Evolutionary conservation across 2,888 invertebrate species (phyloP), one percentile per base, ranked within the genome.

Genomic region (Atethmia centrago): DNA sequence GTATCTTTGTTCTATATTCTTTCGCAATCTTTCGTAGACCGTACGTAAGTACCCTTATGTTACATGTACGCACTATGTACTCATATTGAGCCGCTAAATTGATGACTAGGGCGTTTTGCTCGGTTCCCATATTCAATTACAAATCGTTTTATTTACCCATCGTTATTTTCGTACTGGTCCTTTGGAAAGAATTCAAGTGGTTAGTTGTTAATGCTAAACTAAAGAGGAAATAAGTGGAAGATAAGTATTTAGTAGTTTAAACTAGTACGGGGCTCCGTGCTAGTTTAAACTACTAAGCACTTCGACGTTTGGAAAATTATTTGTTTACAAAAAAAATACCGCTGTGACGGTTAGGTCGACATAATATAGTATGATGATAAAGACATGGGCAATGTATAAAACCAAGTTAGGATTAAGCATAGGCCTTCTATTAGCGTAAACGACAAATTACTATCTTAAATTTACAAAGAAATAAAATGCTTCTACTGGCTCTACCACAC

Each of bases 1-100:
- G 65, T 67, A 67, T 76, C 66, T 67, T 63, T 62, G n/a, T 76
- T 71, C 68, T 69, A 79, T 80, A 79, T 69, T 80, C 68, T 66
- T 70, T 70, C 56, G 47, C 51, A 70, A 80, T 80, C 62, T 80
- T 79, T 71, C 45, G 21, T 61, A 51, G 53, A 51, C 21, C 19
- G 63, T 58, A 40, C 62, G 56, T 51, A 79, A 66, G 66, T 71
- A 76, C 53, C 47, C 75, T 75, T 80, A 66, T 58, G 42, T 66
- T 64, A 74, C 53, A 42, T 79, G 77, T 79, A 64, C 53, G 61
- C 55, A 72, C 64, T 79, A 61, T 64, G 45, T 77, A 55, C 49
- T 49, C 45, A 59, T 74, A 76, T 68, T 36, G 77, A 70, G 71
- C 8, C 16, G 14, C n/a, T 61, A 55, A 75, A 75, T 75, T 77